A percentile compares a stretch with the other conserved stretches of the same genome.
Conservation (phyloP, 2,797 vertebrate species). For the Sciurus carolinensis region DNA sequence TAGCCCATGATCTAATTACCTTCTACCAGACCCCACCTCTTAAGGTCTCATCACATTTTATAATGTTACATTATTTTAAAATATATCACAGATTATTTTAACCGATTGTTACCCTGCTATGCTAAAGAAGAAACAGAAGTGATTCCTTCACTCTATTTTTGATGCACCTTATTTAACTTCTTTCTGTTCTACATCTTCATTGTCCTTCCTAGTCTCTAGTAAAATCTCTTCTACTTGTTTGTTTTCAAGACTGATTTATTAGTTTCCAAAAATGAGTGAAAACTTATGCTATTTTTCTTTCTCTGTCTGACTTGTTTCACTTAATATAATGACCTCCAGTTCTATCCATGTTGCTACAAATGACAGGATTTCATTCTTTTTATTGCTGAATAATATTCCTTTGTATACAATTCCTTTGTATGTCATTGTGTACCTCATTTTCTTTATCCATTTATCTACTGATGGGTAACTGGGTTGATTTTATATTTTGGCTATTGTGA, state of each 20-base stretch:
- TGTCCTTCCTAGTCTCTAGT: neutral
- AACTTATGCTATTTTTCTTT: neutral
- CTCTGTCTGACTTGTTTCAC: neutral
- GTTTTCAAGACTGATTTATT: neutral
- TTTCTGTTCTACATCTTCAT: neutral
- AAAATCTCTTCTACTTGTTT: neutral
- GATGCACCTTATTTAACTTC: neutral
- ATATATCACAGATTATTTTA: neutral
- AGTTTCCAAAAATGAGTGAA: neutral
- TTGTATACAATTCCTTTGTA: too few species aligned
- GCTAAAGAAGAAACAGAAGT: neutral
- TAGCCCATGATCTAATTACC: neutral
- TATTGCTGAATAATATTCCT: neutral
- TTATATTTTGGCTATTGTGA: neutral
- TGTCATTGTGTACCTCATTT: neutral
- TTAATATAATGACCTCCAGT: neutral
- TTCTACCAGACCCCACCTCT: neutral
- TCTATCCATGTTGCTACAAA: neutral
- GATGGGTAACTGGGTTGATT: neutral
- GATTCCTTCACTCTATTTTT: neutral
- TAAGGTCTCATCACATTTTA: neutral
- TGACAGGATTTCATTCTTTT: neutral
- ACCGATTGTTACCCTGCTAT: neutral
- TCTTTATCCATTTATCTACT: neutral
- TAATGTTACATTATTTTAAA: neutral